Evolutionary conservation across 2,797 vertebrate genomes (phyloP).

Genomic region (Triplophysa bombifrons): DNA sequence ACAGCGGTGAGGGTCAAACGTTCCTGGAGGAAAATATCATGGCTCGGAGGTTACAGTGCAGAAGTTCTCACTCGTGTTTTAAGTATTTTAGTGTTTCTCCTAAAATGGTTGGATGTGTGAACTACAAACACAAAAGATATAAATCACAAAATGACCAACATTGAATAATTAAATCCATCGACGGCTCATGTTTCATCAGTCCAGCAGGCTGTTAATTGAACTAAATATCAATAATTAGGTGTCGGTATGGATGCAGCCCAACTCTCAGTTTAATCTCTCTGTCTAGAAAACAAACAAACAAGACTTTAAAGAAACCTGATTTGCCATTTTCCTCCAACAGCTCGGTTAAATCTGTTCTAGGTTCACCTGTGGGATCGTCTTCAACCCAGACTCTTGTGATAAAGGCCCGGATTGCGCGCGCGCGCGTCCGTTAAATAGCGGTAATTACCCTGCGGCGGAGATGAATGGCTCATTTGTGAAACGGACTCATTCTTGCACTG

Average conservation of each 20-base stretch:
- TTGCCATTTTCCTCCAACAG: not conserved
- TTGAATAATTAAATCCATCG: not conserved
- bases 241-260: not conserved
- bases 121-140: no score
- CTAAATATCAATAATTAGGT: not conserved
- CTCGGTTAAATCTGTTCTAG: not conserved
- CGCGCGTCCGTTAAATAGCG: slow-evolving; percentile 41
- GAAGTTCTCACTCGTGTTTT: no score
- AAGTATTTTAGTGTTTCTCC: no score
- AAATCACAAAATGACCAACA: not conserved
- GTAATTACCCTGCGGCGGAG: slow-evolving; percentile 41
- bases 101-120: not conserved
- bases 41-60: not conserved
- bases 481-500: slow-evolving; percentile 24
- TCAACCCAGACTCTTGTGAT: not conserved
- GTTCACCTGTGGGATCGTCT: slow-evolving; percentile 1
- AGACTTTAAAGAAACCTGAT: not conserved
- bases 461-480: slow-evolving; percentile 46
- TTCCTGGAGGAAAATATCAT: not conserved
- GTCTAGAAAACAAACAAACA: not conserved
- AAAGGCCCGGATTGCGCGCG: slow-evolving; percentile 28
- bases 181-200: not conserved
- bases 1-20: not conserved
- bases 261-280: not conserved
- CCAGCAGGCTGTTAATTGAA: not conserved